A percentile compares a stretch with the other conserved stretches of the same genome.
These are phyloP conservation scores for Linnaemya vulpina DNA, from an alignment of 2,888 invertebrate genomes.

Conservation along the genomic window DNA sequence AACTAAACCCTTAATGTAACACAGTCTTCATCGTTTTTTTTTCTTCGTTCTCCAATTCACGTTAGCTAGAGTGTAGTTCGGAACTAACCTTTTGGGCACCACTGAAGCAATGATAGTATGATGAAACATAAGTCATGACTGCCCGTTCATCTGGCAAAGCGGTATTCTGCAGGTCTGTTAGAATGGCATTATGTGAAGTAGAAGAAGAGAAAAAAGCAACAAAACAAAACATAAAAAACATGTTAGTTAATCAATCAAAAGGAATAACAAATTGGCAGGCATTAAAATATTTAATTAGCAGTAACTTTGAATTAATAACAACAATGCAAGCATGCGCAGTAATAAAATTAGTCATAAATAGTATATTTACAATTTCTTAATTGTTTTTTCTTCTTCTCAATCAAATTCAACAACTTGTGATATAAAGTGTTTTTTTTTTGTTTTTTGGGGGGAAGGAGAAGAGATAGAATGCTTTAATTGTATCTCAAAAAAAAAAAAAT, in stretches of 20 bases:
- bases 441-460: constrained; percentile 21
- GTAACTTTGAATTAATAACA: constrained; percentile 8
- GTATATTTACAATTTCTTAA: constrained; percentile 52
- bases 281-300: constrained; percentile 47
- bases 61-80: constrained; percentile 15
- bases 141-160: constrained; percentile 99
- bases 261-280: constrained; percentile 71
- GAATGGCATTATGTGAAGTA: constrained; percentile 74
- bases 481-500: background rate
- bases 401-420: constrained; percentile 54
- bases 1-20: too few species aligned
- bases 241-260: constrained; percentile 72
- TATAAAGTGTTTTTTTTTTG: too few species aligned
- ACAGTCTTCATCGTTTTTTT: too few species aligned
- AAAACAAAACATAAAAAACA: constrained; percentile 71
- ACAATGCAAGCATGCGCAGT: constrained; percentile 42
- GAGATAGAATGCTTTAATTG: background rate
- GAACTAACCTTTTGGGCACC: constrained; percentile 98
- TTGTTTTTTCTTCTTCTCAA: constrained; percentile 5
- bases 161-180: constrained; percentile 89
- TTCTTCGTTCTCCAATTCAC: background rate
- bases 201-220: constrained; percentile 75
- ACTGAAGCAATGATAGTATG: constrained; percentile 99
- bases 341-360: constrained; percentile 46
- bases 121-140: constrained; percentile 99